Evolutionary conservation across 2,888 invertebrate genomes (phyloP), one percentile per base, ranked within the genome.

Genomic region (Rutpela maculata): DNA sequence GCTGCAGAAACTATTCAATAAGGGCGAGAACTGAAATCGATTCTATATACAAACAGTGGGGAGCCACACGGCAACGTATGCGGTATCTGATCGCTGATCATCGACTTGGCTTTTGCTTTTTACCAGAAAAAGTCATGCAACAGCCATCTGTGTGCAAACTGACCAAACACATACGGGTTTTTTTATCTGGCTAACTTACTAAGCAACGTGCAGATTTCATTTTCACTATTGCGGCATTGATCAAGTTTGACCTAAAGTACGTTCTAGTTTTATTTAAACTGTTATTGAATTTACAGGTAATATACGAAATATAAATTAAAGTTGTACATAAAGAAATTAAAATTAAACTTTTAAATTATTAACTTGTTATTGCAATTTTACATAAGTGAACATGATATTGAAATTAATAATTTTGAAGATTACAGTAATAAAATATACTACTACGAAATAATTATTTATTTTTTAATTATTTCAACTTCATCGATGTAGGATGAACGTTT

Each of bases 71-170:
- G 75, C 56, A 38, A 55, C 63, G 75, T 75, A 70, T 69, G 65
- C 26, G 65, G 62, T 77, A 66, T 76, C 74, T 68, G 75, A 79
- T 79, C 60, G 63, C 68, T 66, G 74, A 70, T 74, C 72, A 75
- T 77, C 74, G 80, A 77, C 71, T 81, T 74, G 80, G 70, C 79
- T 81, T 84, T 83, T 79, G 74, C 78, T 84, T 84, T 84, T 85
- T 83, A 74, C 77, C 65, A 80, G 81, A 72, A 83, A 85, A 87
- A 87, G 86, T 84, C 86, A 86, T 84, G 84, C 86, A 84, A 85
- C 86, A 85, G 89, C 89, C 89, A 89, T 89, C 89, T 89, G 86
- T 89, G 86, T 83, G 88, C 80, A 83, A 85, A 85, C 85, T 86
- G 88, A 86, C 87, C 88, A 89, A 89, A 84, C 86, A 86, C 77